Evolutionary conservation across 2,888 invertebrate genomes (phyloP), one percentile per base, ranked within the genome.

Genomic region (Scaeva pyrastri): DNA sequence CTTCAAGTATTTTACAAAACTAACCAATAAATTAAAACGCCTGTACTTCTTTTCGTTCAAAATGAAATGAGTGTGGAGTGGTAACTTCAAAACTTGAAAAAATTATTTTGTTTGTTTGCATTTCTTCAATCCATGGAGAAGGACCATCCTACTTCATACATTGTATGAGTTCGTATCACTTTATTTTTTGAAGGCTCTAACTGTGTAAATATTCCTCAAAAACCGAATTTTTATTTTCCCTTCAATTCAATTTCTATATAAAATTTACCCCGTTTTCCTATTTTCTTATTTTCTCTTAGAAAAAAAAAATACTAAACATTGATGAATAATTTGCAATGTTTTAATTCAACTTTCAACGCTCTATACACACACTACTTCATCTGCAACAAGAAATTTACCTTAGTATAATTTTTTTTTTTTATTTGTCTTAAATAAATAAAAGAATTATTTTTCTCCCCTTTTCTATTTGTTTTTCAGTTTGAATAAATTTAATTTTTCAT

Each of bases 401-500:
- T 1, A 48, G 16, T 12, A 26, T 43, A n/a, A n/a, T 41, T 41
- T n/a, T 1, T 58, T 19, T 16, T 60, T 41, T 41, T 21, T 26
- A 10, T 45, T 26, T 50, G 19, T 52, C n/a, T 50, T 23, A 50
- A 68, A 60, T 16, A 60, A 60, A 77, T 12, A 60, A 11, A 50
- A 70, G 12, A 31, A 41, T 26, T 4, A 68, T 39, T 50, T 41
- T 48, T 45, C 39, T 26, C 43, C 19, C 31, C 71, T 26, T 52
- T 50, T 71, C 71, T 77, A 52, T 82, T 68, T 77, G 52, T 71
- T 71, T 76, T 71, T 48, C 48, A 66, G 66, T 58, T 58, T 84
- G 73, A 41, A 64, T 70, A 62, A 74, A 83, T 62, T 66, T 50
- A 31, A 56, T 70, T 68, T 52, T 43, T 36, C 66, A 66, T 78